A percentile compares a stretch with the other conserved stretches of the same genome.
Conservation (phyloP, 2,888 invertebrate genomes). For the Oscheius sp. region DNA sequence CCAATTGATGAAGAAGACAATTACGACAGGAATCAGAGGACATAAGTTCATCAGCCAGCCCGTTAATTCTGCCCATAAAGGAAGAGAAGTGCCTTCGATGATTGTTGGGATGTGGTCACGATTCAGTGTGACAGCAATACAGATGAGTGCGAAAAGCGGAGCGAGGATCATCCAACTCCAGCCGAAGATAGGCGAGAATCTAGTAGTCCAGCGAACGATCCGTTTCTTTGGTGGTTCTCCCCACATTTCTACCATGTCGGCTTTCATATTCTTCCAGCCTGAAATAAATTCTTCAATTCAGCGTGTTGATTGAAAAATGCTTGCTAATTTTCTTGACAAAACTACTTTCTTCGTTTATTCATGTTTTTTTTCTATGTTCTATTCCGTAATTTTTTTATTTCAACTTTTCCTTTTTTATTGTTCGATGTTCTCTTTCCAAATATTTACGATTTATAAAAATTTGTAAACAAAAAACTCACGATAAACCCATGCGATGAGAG, state of each 20-base stretch:
- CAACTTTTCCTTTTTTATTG: no score
- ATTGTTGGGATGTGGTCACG: background rate
- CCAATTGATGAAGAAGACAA: slow-evolving; percentile 6
- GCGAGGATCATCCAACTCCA: background rate
- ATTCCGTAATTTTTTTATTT: no score
- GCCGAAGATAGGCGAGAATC: slow-evolving; percentile 3
- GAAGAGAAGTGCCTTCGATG: background rate
- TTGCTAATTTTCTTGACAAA: no score
- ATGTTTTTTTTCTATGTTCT: no score
- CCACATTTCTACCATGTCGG: slow-evolving; percentile 19
- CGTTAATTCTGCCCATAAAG: background rate
- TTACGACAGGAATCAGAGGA: background rate
- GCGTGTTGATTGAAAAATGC: no score
- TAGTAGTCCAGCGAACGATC: background rate
- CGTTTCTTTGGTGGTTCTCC: background rate
- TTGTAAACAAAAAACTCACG: background rate
- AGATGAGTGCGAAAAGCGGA: background rate
- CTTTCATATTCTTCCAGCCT: slow-evolving; percentile 5
- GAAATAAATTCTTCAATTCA: no score
- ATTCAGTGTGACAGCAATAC: background rate
- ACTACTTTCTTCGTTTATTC: no score
- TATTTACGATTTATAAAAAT: background rate
- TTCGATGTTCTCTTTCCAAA: no score
- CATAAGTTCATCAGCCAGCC: slow-evolving; percentile 11
- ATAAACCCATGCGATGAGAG: slow-evolving; percentile 3